These are phyloP conservation scores for Anas georgica DNA, from an alignment of 2,797 vertebrate species.

Conservation along the genomic window DNA sequence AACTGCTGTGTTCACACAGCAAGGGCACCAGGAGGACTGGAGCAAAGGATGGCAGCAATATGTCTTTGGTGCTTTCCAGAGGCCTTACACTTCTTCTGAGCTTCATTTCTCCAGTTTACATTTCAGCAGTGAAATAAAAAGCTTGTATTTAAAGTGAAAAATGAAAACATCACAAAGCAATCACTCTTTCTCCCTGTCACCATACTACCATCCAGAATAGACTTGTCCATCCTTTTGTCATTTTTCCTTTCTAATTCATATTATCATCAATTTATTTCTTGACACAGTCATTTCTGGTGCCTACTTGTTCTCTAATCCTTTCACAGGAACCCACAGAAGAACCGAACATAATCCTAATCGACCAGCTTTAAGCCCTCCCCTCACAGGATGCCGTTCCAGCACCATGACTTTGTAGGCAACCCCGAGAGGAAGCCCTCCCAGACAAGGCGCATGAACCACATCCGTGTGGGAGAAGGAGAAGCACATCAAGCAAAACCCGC, in stretches of 20 bases:
- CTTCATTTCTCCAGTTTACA: background rate
- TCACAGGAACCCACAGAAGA: conserved; percentile 22
- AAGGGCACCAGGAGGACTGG: background rate
- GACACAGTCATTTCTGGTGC: conserved; percentile 68
- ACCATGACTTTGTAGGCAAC: rapidly evolving
- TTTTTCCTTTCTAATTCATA: conserved; percentile 74
- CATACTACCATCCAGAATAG: conserved; percentile 56
- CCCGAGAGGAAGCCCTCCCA: background rate
- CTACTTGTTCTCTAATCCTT: conserved; percentile 67
- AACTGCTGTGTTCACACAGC: background rate
- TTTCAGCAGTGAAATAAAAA: conserved; percentile 55
- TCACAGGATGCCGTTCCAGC: background rate
- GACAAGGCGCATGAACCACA: background rate
- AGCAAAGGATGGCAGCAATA: background rate
- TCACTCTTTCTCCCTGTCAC: conserved; percentile 64
- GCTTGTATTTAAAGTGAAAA: conserved; percentile 53
- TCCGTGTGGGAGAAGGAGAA: background rate
- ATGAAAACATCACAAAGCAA: conserved; percentile 66
- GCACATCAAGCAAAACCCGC: conserved; percentile 32
- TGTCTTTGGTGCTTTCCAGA: background rate
- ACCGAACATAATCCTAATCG: conserved; percentile 58
- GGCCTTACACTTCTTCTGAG: background rate
- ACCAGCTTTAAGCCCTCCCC: background rate
- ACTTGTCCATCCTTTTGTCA: conserved; percentile 62
- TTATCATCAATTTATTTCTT: conserved; percentile 73